Base-by-base conservation (phyloP, 2,113 vertebrate genomes). In the Myrmecobius fasciatus region DNA sequence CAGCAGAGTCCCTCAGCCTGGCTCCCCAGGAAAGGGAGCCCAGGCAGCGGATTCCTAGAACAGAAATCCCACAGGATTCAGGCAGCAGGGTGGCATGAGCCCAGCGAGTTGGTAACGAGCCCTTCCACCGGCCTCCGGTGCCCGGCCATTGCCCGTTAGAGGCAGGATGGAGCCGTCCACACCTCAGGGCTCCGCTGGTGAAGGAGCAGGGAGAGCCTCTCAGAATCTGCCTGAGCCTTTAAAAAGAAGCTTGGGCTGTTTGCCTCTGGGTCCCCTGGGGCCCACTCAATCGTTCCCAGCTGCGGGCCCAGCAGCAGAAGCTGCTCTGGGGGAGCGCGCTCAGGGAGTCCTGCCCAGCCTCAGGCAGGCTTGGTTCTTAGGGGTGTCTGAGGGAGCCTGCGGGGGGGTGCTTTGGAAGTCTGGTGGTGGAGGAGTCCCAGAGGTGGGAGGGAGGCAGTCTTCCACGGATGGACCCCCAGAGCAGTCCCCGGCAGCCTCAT, bases 241-340 rank as follows among this genome's bases (percentile, higher is more conserved):
- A 96, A 75, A 92, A 60, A 26, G 96, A 67, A 94, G 91, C 75
- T 56, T 96, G 96, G 91, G 93, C 53, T 25, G 53, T 88, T 95
- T 96, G 89, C 97, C 91, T 96, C 92, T 94, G 94, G 96, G 52
- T 24, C 83, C 93, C 96, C 92, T 96, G 75, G 96, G 92, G 95
- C 95, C 91, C 92, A 95, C 92, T 92, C 75, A 51, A 97, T 97
- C 96, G 36, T 95, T 97, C 97, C 95, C 97, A 97, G 97, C 97
- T 98, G 97, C 94, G 91, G 89, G 43, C 95, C 95, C 97, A 92
- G 94, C 90, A 97, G 94, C 95, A 96, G 95, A 96, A 75, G 67
- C 0, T 96, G 95, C 95, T 25, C 52, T 91, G 53, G 52, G 97
- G 97, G 97, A 98, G 97, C 97, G 97, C 96, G 51, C 90, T 97